Percentiles rank a stretch among this genome's conserved stretches.
Evolutionary conservation across 2,888 invertebrate species (phyloP).

Genomic region (Andrena hattorfiana): DNA sequence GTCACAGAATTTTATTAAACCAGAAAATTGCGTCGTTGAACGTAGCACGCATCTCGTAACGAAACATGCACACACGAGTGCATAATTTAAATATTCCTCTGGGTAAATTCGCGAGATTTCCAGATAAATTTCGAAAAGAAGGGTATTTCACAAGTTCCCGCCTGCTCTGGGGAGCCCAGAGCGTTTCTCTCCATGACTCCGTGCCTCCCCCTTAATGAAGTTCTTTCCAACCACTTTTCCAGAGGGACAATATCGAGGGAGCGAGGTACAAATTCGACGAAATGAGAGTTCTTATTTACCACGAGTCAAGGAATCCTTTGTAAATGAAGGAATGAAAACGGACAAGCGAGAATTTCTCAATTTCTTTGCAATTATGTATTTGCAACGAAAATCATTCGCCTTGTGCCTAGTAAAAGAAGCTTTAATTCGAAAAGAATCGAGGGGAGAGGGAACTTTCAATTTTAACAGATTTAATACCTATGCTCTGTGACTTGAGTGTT

Average conservation of each 20-base stretch:
- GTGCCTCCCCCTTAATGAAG: slow-evolving; percentile 20
- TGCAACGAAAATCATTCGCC: neutral
- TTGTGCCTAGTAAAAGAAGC: too few species aligned
- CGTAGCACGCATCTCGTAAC: neutral
- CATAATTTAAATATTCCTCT: neutral
- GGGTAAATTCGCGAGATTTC: neutral
- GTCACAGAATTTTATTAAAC: neutral
- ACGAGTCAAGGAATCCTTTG: neutral
- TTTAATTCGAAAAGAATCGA: too few species aligned
- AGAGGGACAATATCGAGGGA: slow-evolving; percentile 13
- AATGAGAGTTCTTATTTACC: slow-evolving; percentile 10
- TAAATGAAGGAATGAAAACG: neutral
- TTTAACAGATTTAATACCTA: neutral
- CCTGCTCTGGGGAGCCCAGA: neutral
- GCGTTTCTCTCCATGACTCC: neutral
- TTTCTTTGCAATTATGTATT: neutral
- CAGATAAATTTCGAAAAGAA: neutral
- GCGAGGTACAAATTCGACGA: neutral
- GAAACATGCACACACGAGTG: neutral
- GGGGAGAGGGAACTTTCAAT: too few species aligned
- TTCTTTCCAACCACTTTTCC: neutral
- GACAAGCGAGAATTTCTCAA: neutral
- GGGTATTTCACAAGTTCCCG: neutral
- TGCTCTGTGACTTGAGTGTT: neutral
- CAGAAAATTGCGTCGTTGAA: neutral